Conservation (phyloP, 1,140 invertebrate species). For the Delia radicum region DNA sequence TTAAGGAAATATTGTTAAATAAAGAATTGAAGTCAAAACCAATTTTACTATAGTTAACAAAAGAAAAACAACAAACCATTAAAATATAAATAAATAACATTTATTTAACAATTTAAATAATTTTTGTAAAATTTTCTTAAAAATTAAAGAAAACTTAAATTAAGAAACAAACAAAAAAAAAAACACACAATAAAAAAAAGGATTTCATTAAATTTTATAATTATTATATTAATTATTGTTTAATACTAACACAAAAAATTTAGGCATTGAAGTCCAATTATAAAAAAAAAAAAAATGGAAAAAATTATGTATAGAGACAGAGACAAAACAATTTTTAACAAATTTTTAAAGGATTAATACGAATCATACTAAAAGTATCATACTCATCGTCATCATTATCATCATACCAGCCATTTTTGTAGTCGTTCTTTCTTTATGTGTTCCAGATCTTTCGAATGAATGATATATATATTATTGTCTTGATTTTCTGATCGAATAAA, state of each 20-base stretch:
- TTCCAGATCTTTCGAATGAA: neutral
- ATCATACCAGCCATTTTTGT: neutral
- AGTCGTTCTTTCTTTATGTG: neutral
- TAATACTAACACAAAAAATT: neutral
- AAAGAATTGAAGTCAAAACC: neutral
- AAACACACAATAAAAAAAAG: neutral
- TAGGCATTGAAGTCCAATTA: neutral
- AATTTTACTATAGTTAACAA: neutral
- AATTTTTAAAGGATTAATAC: neutral
- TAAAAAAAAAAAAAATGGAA: neutral
- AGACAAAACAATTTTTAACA: slow-evolving; percentile 1
- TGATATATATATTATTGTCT: too few species aligned
- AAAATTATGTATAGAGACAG: neutral
- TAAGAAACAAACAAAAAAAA: neutral
- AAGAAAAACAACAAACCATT: neutral
- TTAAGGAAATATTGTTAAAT: neutral
- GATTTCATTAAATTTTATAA: neutral
- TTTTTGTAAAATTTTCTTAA: neutral
- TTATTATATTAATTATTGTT: neutral
- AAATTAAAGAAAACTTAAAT: neutral
- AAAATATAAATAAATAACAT: neutral
- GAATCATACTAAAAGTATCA: neutral
- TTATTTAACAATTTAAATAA: neutral
- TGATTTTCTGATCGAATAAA: too few species aligned
- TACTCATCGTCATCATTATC: neutral